Percentiles rank a stretch among this genome's conserved stretches.
phyloP scores from a whole-genome alignment of 1,140 invertebrate species.

The Schlechtendalia chinensis region DNA sequence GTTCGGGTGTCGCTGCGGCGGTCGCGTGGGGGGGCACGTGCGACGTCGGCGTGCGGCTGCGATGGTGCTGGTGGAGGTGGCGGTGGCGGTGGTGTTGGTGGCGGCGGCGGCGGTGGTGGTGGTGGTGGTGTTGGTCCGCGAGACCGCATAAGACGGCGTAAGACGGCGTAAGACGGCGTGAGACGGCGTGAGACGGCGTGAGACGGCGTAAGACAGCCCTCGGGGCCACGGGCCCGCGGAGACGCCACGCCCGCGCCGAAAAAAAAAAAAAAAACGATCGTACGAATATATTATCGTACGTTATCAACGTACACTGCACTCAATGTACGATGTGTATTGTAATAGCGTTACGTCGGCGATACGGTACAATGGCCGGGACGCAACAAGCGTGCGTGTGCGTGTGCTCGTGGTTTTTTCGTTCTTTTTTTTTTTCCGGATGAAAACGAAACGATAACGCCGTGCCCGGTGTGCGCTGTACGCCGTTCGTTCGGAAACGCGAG shows the following conservation, averaged over 20 bases:
- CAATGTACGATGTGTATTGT: too few species aligned
- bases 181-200: not conserved
- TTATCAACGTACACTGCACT: too few species aligned
- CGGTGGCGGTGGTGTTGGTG: not conserved
- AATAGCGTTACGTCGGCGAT: too few species aligned
- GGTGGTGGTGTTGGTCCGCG: not conserved
- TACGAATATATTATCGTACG: not conserved
- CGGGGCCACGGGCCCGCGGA: not conserved
- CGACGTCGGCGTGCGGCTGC: not conserved
- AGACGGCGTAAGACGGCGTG: not conserved
- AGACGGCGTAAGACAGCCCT: not conserved
- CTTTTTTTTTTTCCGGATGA: too few species aligned
- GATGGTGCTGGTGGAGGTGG: too few species aligned
- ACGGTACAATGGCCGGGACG: too few species aligned
- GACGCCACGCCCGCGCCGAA: not conserved
- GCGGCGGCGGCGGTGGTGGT: not conserved
- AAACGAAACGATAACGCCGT: too few species aligned
- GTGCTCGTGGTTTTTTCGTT: too few species aligned
- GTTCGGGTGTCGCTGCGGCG: not conserved
- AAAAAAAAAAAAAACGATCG: not conserved
- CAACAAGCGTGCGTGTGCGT: too few species aligned
- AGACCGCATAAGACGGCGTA: not conserved
- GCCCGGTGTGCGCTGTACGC: too few species aligned
- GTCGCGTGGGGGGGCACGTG: conserved; percentile 1
- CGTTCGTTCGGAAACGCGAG: too few species aligned